These are phyloP conservation scores for Labeo rohita DNA, from an alignment of 2,113 vertebrate genomes.

Conservation along the genomic window DNA sequence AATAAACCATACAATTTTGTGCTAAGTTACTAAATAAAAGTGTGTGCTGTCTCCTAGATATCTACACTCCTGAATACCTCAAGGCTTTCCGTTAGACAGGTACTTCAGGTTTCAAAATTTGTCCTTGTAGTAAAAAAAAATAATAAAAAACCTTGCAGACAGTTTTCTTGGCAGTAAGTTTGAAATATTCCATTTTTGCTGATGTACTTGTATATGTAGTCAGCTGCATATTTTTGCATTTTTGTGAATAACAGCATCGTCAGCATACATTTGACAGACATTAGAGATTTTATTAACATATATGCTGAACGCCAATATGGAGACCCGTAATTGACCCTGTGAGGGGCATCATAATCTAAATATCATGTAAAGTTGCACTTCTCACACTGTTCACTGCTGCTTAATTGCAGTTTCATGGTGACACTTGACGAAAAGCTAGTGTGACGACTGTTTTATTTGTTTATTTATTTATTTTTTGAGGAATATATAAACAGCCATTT, in stretches of 20 bases:
- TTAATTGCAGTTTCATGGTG: neutral
- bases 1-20: neutral
- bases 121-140: neutral
- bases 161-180: neutral
- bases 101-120: neutral
- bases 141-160: neutral
- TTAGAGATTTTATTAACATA: neutral
- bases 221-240: neutral
- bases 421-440: neutral
- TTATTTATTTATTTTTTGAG: too few species aligned
- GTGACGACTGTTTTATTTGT: neutral
- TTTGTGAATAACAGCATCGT: neutral
- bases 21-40: neutral
- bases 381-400: neutral
- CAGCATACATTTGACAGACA: constrained; percentile 10
- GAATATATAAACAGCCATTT: neutral
- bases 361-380: neutral
- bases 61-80: neutral
- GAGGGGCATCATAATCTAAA: neutral
- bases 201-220: neutral
- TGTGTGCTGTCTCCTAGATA: neutral
- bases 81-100: neutral
- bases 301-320: constrained; percentile 12
- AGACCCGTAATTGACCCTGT: neutral
- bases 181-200: neutral